These are phyloP conservation scores for Tyrophagus putrescentiae DNA, from an alignment of 1,140 invertebrate genomes.

Conservation along the genomic window DNA sequence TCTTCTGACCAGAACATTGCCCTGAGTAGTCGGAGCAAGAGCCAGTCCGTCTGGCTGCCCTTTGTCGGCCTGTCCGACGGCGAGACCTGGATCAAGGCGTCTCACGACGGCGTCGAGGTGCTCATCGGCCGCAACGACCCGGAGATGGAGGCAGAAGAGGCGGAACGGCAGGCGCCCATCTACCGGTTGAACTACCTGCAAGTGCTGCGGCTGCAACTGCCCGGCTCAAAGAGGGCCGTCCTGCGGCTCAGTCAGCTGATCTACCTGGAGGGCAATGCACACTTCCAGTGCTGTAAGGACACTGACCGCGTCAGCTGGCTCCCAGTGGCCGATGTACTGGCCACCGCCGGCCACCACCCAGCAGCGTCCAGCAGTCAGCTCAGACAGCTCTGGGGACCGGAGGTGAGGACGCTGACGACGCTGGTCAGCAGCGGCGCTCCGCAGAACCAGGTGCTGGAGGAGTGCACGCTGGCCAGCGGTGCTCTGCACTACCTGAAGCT, in stretches of 20 bases:
- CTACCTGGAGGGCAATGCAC: neutral
- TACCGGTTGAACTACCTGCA: neutral
- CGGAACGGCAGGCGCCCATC: neutral
- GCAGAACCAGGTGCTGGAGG: neutral
- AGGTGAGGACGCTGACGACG: neutral
- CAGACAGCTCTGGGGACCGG: constrained; percentile 19
- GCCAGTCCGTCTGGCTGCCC: no score
- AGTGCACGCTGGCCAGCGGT: constrained; percentile 17
- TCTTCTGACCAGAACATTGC: no score
- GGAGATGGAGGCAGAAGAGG: neutral
- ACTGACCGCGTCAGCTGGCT: constrained; percentile 9
- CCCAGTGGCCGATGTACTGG: neutral
- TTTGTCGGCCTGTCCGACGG: no score
- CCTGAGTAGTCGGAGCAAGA: no score
- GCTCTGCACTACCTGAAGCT: constrained; percentile 6
- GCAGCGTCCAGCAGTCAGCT: no score
- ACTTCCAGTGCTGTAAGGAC: constrained; percentile 8
- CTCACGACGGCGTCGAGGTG: neutral
- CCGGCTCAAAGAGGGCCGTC: neutral
- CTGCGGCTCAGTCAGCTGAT: neutral
- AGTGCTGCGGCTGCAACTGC: constrained; percentile 6
- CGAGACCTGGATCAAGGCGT: constrained; percentile 15
- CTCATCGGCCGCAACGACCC: neutral
- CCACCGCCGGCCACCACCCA: neutral
- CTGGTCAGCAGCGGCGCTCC: neutral